phyloP scores from a whole-genome alignment of 2,113 vertebrate species.

The Connochaetes taurinus region DNA sequence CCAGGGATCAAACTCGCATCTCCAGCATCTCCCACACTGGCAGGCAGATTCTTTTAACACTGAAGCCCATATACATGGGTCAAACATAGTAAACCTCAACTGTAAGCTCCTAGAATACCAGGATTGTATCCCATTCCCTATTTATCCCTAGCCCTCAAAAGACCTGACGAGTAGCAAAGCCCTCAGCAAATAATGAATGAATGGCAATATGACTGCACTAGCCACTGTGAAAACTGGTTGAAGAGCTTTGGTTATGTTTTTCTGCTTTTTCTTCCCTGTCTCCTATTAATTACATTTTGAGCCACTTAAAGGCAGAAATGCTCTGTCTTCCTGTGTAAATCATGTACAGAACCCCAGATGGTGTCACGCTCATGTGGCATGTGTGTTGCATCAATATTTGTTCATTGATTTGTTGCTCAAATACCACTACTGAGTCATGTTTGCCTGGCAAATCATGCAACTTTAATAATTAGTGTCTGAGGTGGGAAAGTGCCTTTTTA shows the following conservation, averaged over 20 bases:
- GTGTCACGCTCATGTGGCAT: constrained; percentile 43
- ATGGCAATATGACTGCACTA: neutral
- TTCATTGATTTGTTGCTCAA: constrained; percentile 69
- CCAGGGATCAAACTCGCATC: neutral
- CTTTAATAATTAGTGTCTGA: constrained; percentile 62
- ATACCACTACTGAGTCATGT: constrained; percentile 55
- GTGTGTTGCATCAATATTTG: constrained; percentile 70
- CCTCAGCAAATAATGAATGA: neutral
- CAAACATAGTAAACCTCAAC: neutral
- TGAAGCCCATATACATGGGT: neutral
- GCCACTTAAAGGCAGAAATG: constrained; percentile 27
- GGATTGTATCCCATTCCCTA: neutral
- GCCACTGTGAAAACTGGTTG: neutral
- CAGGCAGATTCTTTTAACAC: neutral
- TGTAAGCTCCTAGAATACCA: neutral
- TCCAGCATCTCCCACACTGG: neutral
- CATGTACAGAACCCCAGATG: constrained; percentile 57
- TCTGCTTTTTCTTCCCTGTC: neutral
- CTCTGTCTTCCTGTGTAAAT: constrained; percentile 27
- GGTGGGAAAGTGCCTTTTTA: constrained; percentile 43
- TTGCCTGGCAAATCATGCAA: constrained; percentile 42
- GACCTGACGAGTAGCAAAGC: neutral
- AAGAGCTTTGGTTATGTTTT: neutral
- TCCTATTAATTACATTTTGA: constrained; percentile 34
- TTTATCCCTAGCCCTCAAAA: neutral